phyloP scores from a whole-genome alignment of 2,888 invertebrate species.

The Drosophila subquinaria region DNA sequence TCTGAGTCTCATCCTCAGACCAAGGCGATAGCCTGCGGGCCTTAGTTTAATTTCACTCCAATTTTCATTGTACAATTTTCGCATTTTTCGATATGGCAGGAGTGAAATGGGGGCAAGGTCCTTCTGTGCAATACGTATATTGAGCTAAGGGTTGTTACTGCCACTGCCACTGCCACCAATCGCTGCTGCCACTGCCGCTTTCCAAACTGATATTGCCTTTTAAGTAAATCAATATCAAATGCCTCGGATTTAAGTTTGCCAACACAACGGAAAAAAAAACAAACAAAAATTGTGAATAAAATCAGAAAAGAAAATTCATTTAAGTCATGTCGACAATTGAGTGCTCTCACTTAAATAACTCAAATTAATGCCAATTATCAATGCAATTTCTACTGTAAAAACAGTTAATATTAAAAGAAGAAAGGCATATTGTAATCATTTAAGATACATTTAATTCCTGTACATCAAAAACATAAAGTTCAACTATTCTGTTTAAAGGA shows the following conservation, averaged over 20 bases:
- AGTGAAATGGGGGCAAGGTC: slow-evolving; percentile 3
- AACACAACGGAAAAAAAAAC: slow-evolving; percentile 42
- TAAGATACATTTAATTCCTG: too few species aligned
- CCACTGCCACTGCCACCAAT: slow-evolving; percentile 9
- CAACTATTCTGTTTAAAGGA: too few species aligned
- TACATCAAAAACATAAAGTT: too few species aligned
- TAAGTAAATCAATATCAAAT: slow-evolving; percentile 78
- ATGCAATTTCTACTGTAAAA: background rate
- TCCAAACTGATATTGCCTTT: slow-evolving; percentile 77
- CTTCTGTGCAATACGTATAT: slow-evolving; percentile 14
- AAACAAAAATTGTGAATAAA: slow-evolving; percentile 28
- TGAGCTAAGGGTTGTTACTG: slow-evolving; percentile 58
- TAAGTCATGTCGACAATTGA: slow-evolving; percentile 1
- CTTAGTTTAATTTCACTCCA: slow-evolving; percentile 78
- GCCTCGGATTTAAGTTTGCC: slow-evolving; percentile 76
- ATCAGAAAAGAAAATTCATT: slow-evolving; percentile 13
- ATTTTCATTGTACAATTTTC: slow-evolving; percentile 80
- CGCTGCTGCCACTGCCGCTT: slow-evolving; percentile 30
- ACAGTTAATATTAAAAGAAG: too few species aligned
- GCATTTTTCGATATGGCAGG: slow-evolving; percentile 68
- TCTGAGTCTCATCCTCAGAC: slow-evolving; percentile 24
- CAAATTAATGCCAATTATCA: background rate
- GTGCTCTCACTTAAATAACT: slow-evolving; percentile 22
- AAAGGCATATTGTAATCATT: too few species aligned
- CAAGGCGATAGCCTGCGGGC: slow-evolving; percentile 61